Base-by-base conservation (phyloP, 2,888 invertebrate species). In the Eupithecia pulchellata region DNA sequence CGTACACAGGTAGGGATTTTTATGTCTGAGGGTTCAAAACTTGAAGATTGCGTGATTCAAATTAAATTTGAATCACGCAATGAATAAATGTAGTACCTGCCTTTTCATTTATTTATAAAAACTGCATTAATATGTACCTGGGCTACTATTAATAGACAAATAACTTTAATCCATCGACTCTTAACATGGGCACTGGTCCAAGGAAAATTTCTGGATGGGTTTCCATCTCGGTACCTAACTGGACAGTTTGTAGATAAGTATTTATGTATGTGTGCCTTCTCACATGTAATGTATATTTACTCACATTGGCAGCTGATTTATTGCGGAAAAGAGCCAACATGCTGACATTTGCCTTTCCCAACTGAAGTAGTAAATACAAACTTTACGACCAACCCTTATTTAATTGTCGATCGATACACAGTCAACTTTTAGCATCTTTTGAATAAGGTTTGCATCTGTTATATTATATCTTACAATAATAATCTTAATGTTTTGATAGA, bases 351-450 rank as follows among this genome's bases (percentile, higher is more conserved):
- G 84, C 83, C 76, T 80, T 78, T 73, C 79, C 83, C 85, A 83
- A 82, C 81, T 82, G 77, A 77, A 79, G 84, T 82, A 84, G 86
- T 86, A 89, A 88, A 88, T 86, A 85, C 82, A 84, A 83, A 83
- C 86, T 90, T 90, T 89, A 89, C 87, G 89, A 86, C 82, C 86
- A 87, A 85, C 87, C 86, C 82, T 86, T 87, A 89, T 86, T 89
- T 89, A 89, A 89, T 88, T 86, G 84, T 82, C 75, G 79, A 83
- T 87, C 86, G 84, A 89, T 88, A 30, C 58, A 84, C 78, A 75
- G 82, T 85, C 84, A 86, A 86, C 82, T 85, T 86, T 82, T 83
- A 84, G 81, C 79, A 82, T 80, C 52, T 64, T 67, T 55, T 64
- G 39, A 71, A 85, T 64, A 36, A 64, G 61, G 34, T 71, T 65